These are phyloP conservation scores for Hystrix brachyura DNA, from an alignment of 2,113 vertebrate species.

Conservation along the genomic window DNA sequence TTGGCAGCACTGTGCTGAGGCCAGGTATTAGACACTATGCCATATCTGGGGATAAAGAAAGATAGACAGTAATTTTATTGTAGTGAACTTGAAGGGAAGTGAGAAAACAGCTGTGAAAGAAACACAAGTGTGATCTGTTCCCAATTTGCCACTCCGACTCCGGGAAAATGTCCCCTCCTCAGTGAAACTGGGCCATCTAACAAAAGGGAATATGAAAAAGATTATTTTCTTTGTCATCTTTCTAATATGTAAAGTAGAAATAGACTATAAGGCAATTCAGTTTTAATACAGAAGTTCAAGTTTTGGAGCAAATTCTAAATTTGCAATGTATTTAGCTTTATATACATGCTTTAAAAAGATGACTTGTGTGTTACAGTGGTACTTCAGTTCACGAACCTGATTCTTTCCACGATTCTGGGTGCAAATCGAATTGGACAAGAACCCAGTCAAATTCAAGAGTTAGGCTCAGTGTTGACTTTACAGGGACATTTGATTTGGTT, in stretches of 20 bases:
- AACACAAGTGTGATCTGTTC: background rate
- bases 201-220: background rate
- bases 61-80: background rate
- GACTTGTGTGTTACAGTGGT: background rate
- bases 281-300: constrained; percentile 27
- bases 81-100: background rate
- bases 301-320: background rate
- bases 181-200: background rate
- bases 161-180: background rate
- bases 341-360: background rate
- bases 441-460: background rate
- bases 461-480: background rate
- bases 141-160: background rate
- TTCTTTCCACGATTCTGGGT: background rate
- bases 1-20: background rate
- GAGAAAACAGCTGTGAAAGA: background rate
- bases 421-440: background rate
- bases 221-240: background rate
- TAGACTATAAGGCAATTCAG: background rate
- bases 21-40: background rate
- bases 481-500: background rate
- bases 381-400: background rate
- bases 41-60: background rate
- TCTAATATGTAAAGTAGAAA: background rate
- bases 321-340: background rate